phyloP scores from a whole-genome alignment of 2,797 vertebrate genomes.

The Heterohyrax brucei region DNA sequence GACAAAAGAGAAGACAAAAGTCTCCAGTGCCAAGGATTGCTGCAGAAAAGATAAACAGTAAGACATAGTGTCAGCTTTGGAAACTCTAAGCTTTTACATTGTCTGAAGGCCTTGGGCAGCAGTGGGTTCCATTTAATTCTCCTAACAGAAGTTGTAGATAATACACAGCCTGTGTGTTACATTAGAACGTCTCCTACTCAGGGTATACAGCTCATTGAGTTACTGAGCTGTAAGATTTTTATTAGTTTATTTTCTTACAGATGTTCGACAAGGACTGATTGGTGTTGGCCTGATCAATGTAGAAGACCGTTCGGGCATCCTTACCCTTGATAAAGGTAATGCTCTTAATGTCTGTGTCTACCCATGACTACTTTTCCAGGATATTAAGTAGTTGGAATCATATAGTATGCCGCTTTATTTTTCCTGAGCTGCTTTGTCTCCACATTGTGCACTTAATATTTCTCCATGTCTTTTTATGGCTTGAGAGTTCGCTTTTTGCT shows the following conservation, averaged over 20 bases:
- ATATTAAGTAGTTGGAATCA: neutral
- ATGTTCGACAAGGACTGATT: conserved; percentile 97
- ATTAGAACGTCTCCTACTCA: neutral
- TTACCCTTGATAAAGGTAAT: conserved; percentile 98
- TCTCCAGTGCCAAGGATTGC: neutral
- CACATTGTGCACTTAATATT: neutral
- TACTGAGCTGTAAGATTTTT: neutral
- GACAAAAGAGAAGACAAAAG: neutral
- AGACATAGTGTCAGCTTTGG: neutral
- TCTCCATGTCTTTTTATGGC: neutral
- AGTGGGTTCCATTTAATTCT: neutral
- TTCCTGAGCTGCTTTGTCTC: neutral
- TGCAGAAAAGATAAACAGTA: neutral
- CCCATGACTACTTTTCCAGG: neutral
- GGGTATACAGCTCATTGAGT: neutral
- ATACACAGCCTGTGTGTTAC: neutral
- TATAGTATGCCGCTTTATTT: neutral
- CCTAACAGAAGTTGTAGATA: neutral
- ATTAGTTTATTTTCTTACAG: conserved; percentile 87
- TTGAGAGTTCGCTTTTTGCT: neutral
- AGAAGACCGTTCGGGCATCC: conserved; percentile 96
- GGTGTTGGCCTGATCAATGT: conserved; percentile 98
- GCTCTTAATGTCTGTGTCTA: neutral
- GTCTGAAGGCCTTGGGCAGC: neutral
- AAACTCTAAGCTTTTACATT: neutral